These are phyloP conservation scores for Orius laevigatus DNA, from an alignment of 1,140 invertebrate species.

Conservation along the genomic window DNA sequence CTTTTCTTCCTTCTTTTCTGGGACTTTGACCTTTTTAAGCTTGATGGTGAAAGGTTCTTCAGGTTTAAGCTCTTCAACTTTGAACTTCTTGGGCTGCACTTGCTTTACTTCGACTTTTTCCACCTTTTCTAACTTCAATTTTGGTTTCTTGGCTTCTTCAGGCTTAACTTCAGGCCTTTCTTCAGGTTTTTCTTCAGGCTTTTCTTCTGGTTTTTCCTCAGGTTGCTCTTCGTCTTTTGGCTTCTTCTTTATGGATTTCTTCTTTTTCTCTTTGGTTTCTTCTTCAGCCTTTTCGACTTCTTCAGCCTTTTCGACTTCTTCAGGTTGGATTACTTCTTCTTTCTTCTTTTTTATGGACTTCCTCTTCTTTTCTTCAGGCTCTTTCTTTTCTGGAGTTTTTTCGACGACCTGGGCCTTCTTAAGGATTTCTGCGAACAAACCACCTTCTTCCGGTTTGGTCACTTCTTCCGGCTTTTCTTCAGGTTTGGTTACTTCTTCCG, in stretches of 20 bases:
- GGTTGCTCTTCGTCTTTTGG: constrained; percentile 3
- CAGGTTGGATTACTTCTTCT: constrained; percentile 14
- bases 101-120: constrained; percentile 26
- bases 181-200: background rate
- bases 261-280: too few relatives aligned
- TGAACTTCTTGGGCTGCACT: constrained; percentile 21
- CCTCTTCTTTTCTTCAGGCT: constrained; percentile 16
- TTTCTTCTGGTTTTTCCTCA: constrained; percentile 17
- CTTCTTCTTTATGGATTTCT: constrained; percentile 16
- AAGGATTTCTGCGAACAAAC: constrained; percentile 24
- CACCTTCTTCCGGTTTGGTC: constrained; percentile 23
- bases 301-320: constrained; percentile 18
- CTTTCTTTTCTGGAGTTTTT: constrained; percentile 12
- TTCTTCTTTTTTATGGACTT: constrained; percentile 19
- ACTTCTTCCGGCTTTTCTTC: constrained; percentile 14
- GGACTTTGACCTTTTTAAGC: constrained; percentile 37
- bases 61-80: constrained; percentile 20
- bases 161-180: constrained; percentile 17
- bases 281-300: too few relatives aligned
- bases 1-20: constrained; percentile 32
- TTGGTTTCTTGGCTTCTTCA: constrained; percentile 18
- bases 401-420: constrained; percentile 21
- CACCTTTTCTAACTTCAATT: constrained; percentile 20
- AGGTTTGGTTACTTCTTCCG: background rate
- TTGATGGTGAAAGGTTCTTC: constrained; percentile 38